A percentile compares a stretch with the other conserved stretches of the same genome.
phyloP scores from a whole-genome alignment of 1,140 invertebrate species.

The Manduca sexta region DNA sequence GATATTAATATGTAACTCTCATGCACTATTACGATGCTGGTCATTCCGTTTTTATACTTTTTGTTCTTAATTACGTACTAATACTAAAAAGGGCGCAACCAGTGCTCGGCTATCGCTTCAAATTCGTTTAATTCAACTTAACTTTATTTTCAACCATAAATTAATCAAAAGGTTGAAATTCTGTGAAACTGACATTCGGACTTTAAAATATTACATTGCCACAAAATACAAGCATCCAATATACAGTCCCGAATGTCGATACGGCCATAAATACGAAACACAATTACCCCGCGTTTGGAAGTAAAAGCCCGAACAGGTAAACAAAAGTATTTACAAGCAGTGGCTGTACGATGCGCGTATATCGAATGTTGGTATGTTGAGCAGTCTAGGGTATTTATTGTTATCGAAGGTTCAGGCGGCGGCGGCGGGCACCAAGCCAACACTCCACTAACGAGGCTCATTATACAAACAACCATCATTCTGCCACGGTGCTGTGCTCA shows the following conservation, averaged over 20 bases:
- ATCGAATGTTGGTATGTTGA: no score
- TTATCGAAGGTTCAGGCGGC: conserved; percentile 18
- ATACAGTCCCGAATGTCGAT: background rate
- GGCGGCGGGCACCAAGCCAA: conserved; percentile 35
- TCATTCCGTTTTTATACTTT: no score
- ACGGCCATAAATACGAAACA: conserved; percentile 5
- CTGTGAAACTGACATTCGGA: no score
- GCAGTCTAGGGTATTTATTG: conserved; percentile 3
- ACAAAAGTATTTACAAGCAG: background rate
- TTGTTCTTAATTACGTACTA: no score
- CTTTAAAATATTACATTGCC: background rate
- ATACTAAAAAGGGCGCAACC: no score
- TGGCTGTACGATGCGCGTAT: no score
- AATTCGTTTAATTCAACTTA: no score
- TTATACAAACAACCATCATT: conserved; percentile 36
- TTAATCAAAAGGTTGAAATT: no score
- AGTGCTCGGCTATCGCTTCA: no score
- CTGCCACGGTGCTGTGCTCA: conserved; percentile 12
- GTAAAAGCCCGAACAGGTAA: background rate
- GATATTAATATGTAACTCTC: no score
- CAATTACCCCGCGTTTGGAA: background rate
- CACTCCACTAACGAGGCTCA: conserved; percentile 45
- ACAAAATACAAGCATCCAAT: conserved; percentile 2
- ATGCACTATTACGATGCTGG: no score
- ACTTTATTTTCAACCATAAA: no score